Percentiles rank a stretch among this genome's conserved stretches.
These are phyloP conservation scores for Acronicta psi DNA, from an alignment of 2,888 invertebrate genomes.

Conservation along the genomic window DNA sequence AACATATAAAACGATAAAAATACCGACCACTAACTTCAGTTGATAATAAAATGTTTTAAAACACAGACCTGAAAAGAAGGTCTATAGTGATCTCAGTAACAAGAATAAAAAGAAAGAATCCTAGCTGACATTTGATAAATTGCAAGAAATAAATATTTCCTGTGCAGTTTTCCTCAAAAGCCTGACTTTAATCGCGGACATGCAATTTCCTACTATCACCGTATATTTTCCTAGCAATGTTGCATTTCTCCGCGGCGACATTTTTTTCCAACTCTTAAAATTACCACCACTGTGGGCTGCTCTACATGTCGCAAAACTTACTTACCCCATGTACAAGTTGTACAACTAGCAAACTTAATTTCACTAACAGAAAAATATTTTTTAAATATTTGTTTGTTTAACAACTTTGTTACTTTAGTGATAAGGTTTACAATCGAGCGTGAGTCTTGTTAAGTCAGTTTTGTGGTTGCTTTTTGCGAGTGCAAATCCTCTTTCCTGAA, in stretches of 20 bases:
- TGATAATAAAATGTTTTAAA: slow-evolving; percentile 6
- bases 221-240: slow-evolving; percentile 46
- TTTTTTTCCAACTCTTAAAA: slow-evolving; percentile 59
- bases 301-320: slow-evolving; percentile 55
- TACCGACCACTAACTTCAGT: not conserved
- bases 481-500: slow-evolving; percentile 61
- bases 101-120: slow-evolving; percentile 29
- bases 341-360: slow-evolving; percentile 35
- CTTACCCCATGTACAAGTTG: slow-evolving; percentile 21
- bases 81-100: slow-evolving; percentile 23
- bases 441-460: slow-evolving; percentile 7
- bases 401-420: not conserved
- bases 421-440: slow-evolving; percentile 17
- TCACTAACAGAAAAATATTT: slow-evolving; percentile 26
- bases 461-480: slow-evolving; percentile 44
- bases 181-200: slow-evolving; percentile 43
- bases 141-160: slow-evolving; percentile 49
- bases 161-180: slow-evolving; percentile 41
- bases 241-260: slow-evolving; percentile 39
- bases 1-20: not conserved
- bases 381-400: not conserved
- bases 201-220: slow-evolving; percentile 39
- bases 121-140: slow-evolving; percentile 51
- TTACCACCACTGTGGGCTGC: slow-evolving; percentile 53
- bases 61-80: slow-evolving; percentile 14